Base-by-base conservation (phyloP, 2,113 vertebrate species). In the Neodontobutis hainanensis region DNA sequence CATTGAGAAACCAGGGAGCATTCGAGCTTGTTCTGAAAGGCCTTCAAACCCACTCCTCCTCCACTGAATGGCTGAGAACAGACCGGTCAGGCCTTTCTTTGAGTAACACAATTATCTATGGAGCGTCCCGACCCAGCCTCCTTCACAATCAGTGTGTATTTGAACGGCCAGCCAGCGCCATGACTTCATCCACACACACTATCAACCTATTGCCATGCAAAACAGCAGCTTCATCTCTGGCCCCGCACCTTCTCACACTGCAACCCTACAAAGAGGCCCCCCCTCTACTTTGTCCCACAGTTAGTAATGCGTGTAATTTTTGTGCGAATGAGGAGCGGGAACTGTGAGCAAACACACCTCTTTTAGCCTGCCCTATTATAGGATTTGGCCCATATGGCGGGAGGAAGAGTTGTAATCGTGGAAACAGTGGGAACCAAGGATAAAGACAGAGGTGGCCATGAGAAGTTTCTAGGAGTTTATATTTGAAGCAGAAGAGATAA, bases 81-180 rank as follows among this genome's bases (percentile, higher is more conserved):
- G 87, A 47, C 75, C 9, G 9, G 82, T 78, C 63, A 12, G 46
- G 69, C 77, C 83, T 83, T 92, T 91, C 88, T 73, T 80, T 77
- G 80, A 70, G 71, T 88, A 91, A 92, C 84, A 92, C 88, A 92
- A 94, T 93, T 92, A 92, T 79, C 87, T 73, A 85, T 74, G 90
- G 85, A 83, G 78, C 65, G 73, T 45, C 71, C 67, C 27, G 84
- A 78, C 70, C 68, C 66, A 14, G 77, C 87, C 85, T 86, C 85
- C 80, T 72, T 66, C 61, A 65, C 85, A 89, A 89, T 88, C 88
- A 88, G 68, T 38, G 52, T 64, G 43, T 71, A 74, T 89, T 82
- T 87, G 85, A 90, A 27, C 64, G 85, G 85, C 80, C 67, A 40
- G 73, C 77, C 73, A 86, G 78, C 70, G 68, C 83, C 77, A 85